phyloP scores from a whole-genome alignment of 2,797 vertebrate genomes.

The Bothrops alternatus region DNA sequence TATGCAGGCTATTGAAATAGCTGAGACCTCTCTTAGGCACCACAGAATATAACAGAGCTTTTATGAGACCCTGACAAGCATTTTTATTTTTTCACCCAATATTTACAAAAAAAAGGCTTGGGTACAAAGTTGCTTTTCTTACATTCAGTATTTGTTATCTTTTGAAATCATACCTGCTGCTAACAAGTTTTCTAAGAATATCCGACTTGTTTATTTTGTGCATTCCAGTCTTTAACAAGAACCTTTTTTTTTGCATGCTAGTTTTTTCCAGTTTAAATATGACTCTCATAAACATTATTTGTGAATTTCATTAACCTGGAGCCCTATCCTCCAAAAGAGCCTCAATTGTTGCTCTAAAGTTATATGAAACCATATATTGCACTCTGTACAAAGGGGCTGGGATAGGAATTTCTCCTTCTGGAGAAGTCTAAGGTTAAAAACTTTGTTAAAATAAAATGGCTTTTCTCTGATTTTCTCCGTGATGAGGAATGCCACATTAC shows the following conservation, averaged over 20 bases:
- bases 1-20: slow-evolving; percentile 54
- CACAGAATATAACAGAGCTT: slow-evolving; percentile 41
- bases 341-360: background rate
- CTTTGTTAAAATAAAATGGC: background rate
- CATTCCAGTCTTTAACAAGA: slow-evolving; percentile 15
- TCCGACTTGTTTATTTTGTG: slow-evolving; percentile 27
- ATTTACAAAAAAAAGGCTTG: slow-evolving; percentile 31
- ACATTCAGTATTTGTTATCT: slow-evolving; percentile 57
- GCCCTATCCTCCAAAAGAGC: background rate
- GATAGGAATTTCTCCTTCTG: background rate
- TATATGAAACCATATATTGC: background rate
- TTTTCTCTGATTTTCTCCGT: background rate
- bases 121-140: background rate
- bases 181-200: slow-evolving; percentile 23
- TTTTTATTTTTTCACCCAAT: slow-evolving; percentile 53
- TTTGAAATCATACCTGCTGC: slow-evolving; percentile 12
- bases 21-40: slow-evolving; percentile 51
- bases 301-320: background rate
- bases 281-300: background rate
- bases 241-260: background rate
- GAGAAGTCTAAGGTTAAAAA: background rate
- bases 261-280: background rate
- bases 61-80: slow-evolving; percentile 43
- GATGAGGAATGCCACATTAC: background rate
- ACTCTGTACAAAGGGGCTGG: fast-evolving